Base-by-base conservation (phyloP, 2,888 invertebrate genomes). In the Xylota segnis region DNA sequence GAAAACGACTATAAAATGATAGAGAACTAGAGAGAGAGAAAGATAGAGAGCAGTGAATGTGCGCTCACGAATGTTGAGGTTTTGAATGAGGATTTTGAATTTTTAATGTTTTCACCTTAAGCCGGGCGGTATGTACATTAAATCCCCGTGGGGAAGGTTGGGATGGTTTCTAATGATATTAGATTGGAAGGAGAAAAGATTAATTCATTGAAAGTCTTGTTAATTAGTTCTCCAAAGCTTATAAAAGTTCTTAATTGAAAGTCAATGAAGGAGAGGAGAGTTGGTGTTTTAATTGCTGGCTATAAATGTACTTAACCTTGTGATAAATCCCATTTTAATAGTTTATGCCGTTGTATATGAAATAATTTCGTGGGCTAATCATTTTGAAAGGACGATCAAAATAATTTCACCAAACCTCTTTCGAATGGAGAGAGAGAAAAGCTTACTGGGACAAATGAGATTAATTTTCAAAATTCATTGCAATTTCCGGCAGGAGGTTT, bases 201-300 rank as follows among this genome's bases (percentile, higher is more conserved):
- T 74, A 79, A 75, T 66, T 84, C 65, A 71, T 84, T 79, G 52
- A 79, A 75, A 71, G 66, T 84, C 75, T 75, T 81, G 70, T 76
- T 79, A 71, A 84, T 84, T 79, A 84, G 71, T 79, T 71, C 40
- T 14, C 52, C 23, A 71, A 79, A 71, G 66, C 79, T 84, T 43
- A 71, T 81, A 72, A 70, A 70, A 83, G 47, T 76, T 83, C n/a
- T 10, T 76, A 83, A 83, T 76, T 83, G 82, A 77, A 77, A 72
- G 50, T 77, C 54, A 83, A 71, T 83, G 76, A 59, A 70, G 50
- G 59, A 61, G 14, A 58, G 66, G 7, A 14, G 45, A 34, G 27
- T 47, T 23, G 68, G 27, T 9, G 32, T 16, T 77, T 52, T 79
- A 79, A 84, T 71, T 71, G 70, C 50, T 16, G 63, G 50, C 56